Evolutionary conservation across 2,113 vertebrate species (phyloP), one percentile per base, ranked within the genome.

Genomic region (Nestor notabilis): DNA sequence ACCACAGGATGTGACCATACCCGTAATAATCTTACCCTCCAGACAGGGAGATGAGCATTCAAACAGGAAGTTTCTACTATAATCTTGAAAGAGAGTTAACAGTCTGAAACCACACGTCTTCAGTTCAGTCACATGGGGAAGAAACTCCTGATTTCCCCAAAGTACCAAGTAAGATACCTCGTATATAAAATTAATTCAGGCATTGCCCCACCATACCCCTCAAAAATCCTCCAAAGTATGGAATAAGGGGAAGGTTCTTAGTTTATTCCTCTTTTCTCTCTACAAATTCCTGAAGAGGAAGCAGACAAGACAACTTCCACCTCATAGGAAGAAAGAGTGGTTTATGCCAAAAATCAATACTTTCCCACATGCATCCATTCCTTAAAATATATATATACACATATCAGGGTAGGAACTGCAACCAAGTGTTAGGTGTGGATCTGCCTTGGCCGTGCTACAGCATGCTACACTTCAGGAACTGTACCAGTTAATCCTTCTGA

Each of bases 51-150:
- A 97, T 96, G 96, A 96, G 89, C 95, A 96, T 94, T 96, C 69
- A 97, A 97, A 97, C 97, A 98, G 97, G 97, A 98, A 98, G 97
- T 91, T 97, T 95, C 83, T 94, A 60, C 89, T 91, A 79, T 72
- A 95, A 96, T 93, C 89, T 85, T 95, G 92, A 97, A 84, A 93
- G 96, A 88, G 69, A 41, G 92, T 96, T 94, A 97, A 71, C 79
- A 95, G 86, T 44, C 44, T 75, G 63, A 82, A 95, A 72, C 63
- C 69, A 84, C 86, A 52, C 9, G 14, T 52, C 24, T 81, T 46
- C 75, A 91, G 56, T 75, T 94, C 83, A 87, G 84, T n/a, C 90
- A 86, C 58, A 87, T 0, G 2, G 50, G 41, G 44, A 83, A 89
- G 28, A 92, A 96, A 85, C 37, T 8, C 55, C 20, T 9, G 46